Evolutionary conservation across 2,797 vertebrate species (phyloP), one percentile per base, ranked within the genome.

Genomic region (Clarias platycephalus): DNA sequence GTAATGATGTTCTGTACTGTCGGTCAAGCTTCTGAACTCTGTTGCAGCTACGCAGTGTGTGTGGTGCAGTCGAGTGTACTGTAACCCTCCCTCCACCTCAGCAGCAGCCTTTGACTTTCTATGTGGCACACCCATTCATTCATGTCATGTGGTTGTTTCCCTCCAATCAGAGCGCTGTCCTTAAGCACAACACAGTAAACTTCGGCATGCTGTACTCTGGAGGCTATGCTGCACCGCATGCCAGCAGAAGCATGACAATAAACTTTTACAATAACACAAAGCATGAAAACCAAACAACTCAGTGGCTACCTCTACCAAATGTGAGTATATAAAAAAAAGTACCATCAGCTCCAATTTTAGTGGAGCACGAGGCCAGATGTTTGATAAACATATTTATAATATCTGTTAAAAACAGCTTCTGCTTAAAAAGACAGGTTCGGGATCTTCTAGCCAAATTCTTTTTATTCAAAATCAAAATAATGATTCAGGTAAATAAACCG

Each of bases 181-280:
- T 98, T 97, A 99, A 99, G 97, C 98, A 99, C 98, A 97, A 98
- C 97, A 99, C 97, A 96, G 97, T 99, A 97, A 99, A 97, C 96
- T 97, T 99, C 97, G 97, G 97, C 97, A 98, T 98, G 97, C 97
- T 99, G 96, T 98, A 96, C 97, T 97, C 96, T 96, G 97, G 97
- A 97, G 96, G 96, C 94, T 96, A 96, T 95, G 95, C 97, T 96
- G 96, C 97, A 95, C 96, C 97, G 96, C 97, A 97, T 97, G 96
- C 95, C 93, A 94, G 95, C 95, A 95, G 96, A 96, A 98, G 97
- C 98, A 97, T 99, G 97, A 98, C 97, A 96, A 97, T 99, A 98
- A 98, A 97, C 96, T 97, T 99, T 97, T 97, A 98, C 97, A 96
- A 97, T 98, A 98, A 97, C 95, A 96, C 97, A 97, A 98, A 98